Evolutionary conservation across 2,797 vertebrate genomes (phyloP).

Genomic region (Esox masquinongy): DNA sequence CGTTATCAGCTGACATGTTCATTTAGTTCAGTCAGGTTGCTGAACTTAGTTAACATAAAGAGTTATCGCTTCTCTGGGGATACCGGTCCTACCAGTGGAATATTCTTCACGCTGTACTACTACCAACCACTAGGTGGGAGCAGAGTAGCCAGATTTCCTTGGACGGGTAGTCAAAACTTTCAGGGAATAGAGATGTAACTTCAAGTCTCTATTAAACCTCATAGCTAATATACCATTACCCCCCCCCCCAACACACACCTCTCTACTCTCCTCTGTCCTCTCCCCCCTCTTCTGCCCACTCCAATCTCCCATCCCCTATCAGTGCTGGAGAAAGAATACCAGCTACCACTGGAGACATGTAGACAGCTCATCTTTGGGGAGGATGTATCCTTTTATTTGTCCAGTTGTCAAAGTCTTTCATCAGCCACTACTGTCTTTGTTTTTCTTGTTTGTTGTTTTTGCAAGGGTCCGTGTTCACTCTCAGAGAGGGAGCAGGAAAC

Average conservation of each 20-base stretch:
- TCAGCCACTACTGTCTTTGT: neutral
- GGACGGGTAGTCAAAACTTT: neutral
- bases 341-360: conserved; percentile 77
- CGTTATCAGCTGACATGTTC: neutral
- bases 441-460: neutral
- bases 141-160: conserved; percentile 25
- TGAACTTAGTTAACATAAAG: neutral
- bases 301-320: conserved; percentile 19
- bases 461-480: neutral
- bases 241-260: conserved; percentile 7
- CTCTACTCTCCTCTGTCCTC: neutral
- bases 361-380: conserved; percentile 76
- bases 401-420: neutral
- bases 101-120: conserved; percentile 21
- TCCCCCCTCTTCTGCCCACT: neutral
- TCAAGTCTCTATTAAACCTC: conserved; percentile 52
- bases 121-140: conserved; percentile 67
- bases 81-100: neutral
- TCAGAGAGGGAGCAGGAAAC: neutral
- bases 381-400: conserved; percentile 72
- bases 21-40: neutral
- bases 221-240: neutral
- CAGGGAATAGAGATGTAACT: conserved; percentile 38
- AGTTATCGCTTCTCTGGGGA: neutral
- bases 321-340: conserved; percentile 74